These are phyloP conservation scores for Trachemys scripta DNA, from an alignment of 2,113 vertebrate genomes.

Conservation along the genomic window DNA sequence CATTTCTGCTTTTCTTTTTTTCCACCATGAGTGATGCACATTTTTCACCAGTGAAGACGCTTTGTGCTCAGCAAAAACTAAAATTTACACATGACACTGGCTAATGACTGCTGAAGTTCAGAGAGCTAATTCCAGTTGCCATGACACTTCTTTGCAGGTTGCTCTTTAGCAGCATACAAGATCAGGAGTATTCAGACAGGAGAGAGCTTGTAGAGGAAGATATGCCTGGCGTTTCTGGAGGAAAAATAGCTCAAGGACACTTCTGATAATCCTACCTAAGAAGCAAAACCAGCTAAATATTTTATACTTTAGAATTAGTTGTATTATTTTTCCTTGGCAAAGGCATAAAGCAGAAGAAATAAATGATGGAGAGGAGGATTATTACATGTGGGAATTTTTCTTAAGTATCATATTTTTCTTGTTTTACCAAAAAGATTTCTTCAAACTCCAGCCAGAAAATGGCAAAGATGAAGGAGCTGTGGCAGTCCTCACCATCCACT, in stretches of 20 bases:
- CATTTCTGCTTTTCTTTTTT: background rate
- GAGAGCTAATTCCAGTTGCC: background rate
- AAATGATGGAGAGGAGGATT: background rate
- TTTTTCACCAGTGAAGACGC: background rate
- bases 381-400: background rate
- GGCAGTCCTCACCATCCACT: background rate
- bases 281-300: background rate
- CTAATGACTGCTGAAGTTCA: background rate
- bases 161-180: background rate
- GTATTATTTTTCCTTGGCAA: background rate
- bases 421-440: fast-evolving
- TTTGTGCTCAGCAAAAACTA: background rate
- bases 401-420: background rate
- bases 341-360: background rate
- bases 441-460: background rate
- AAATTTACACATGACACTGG: background rate
- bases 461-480: background rate
- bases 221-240: background rate
- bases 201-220: background rate
- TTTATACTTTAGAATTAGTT: background rate
- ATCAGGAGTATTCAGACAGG: background rate
- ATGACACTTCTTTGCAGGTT: background rate
- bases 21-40: background rate
- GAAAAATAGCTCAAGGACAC: background rate
- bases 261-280: background rate